phyloP scores from a whole-genome alignment of 2,113 vertebrate species.

The Melanostigma gelatinosum region DNA sequence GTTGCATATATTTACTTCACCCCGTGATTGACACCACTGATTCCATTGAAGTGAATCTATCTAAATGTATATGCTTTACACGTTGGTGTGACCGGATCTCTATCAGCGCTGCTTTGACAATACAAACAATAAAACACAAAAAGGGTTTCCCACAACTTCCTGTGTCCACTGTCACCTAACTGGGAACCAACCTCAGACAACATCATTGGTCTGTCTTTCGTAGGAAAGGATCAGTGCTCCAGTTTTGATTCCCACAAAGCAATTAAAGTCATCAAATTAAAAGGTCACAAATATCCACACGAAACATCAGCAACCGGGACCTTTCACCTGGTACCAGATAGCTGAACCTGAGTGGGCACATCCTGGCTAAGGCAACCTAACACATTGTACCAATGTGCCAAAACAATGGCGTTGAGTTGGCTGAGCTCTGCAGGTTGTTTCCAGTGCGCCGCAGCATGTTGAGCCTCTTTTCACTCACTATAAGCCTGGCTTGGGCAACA shows the following conservation, averaged over 20 bases:
- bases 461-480: slow-evolving; percentile 45
- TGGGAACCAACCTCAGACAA: not conserved
- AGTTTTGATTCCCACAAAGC: not conserved
- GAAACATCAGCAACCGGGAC: slow-evolving; percentile 2
- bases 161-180: not conserved
- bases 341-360: slow-evolving; percentile 11
- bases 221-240: not conserved
- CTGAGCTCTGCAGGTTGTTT: slow-evolving; percentile 22
- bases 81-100: not conserved
- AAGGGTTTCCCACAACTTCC: not conserved
- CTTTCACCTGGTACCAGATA: slow-evolving; percentile 6
- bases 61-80: not conserved
- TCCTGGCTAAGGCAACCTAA: slow-evolving; percentile 22
- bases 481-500: slow-evolving; percentile 35
- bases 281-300: slow-evolving; percentile 1
- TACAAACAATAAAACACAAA: not conserved
- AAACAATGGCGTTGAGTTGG: not conserved
- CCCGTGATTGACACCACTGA: not conserved
- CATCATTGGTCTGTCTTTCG: not conserved
- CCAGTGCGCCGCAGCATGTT: slow-evolving; percentile 23
- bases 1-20: not conserved
- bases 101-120: not conserved
- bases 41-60: not conserved
- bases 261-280: not conserved
- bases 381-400: not conserved